Evolutionary conservation across 2,888 invertebrate species (phyloP).

Genomic region (Lasioglossum pauxillum): DNA sequence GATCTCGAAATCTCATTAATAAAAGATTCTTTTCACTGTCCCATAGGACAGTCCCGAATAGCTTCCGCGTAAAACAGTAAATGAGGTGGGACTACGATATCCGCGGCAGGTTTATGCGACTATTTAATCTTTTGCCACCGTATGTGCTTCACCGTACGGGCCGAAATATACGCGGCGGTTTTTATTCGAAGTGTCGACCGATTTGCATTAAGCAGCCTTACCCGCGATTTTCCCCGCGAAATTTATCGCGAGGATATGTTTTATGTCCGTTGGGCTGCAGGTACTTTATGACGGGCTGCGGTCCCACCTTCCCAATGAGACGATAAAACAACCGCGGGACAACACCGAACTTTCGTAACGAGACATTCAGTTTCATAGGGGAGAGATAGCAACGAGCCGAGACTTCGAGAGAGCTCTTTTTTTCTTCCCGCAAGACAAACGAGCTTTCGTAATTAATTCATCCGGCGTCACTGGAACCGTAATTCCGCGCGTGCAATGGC

Average conservation of each 20-base stretch:
- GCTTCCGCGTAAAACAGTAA: not conserved
- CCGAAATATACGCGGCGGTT: slow-evolving; percentile 29
- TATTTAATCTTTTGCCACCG: slow-evolving; percentile 20
- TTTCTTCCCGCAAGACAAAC: not conserved
- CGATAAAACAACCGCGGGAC: slow-evolving; percentile 63
- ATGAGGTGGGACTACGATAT: not conserved
- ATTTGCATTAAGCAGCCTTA: slow-evolving; percentile 73
- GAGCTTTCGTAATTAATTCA: slow-evolving; percentile 56
- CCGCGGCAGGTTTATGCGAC: slow-evolving; percentile 7
- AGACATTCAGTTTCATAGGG: slow-evolving; percentile 23
- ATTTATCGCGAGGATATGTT: slow-evolving; percentile 73
- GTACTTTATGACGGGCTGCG: slow-evolving; percentile 59
- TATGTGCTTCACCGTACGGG: not conserved
- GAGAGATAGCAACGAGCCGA: slow-evolving; percentile 27
- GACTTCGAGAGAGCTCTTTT: slow-evolving; percentile 1
- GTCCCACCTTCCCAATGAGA: slow-evolving; percentile 53
- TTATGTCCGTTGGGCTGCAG: slow-evolving; percentile 55
- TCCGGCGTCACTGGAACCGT: slow-evolving; percentile 30
- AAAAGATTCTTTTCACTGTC: not conserved
- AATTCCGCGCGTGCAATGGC: not conserved
- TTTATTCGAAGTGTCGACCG: slow-evolving; percentile 46
- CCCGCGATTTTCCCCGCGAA: slow-evolving; percentile 58
- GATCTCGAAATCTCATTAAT: not conserved
- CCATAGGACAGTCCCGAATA: not conserved
- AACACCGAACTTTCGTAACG: slow-evolving; percentile 21